phyloP scores from a whole-genome alignment of 2,888 invertebrate genomes.

The Odontocolon sp. region DNA sequence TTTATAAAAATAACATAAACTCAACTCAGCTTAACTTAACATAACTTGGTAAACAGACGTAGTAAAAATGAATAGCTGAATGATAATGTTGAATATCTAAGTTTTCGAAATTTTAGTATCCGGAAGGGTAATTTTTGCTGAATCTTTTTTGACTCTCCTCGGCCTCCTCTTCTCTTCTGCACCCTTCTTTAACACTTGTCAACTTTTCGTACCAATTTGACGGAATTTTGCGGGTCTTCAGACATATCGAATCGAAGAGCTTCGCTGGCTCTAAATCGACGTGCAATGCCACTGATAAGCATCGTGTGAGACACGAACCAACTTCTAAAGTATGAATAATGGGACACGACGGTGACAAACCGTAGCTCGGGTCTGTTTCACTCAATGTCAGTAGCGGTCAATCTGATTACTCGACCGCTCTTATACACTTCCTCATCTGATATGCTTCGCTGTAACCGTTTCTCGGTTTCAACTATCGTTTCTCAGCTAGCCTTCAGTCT shows the following conservation, averaged over 20 bases:
- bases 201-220: too few relatives aligned
- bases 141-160: background rate
- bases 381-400: constrained; percentile 51
- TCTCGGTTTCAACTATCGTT: background rate
- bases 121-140: too few relatives aligned
- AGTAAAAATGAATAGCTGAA: too few relatives aligned
- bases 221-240: constrained; percentile 41
- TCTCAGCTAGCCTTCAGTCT: background rate
- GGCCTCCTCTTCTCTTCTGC: background rate
- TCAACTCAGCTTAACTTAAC: too few relatives aligned
- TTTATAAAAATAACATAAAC: too few relatives aligned
- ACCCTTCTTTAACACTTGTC: background rate
- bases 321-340: constrained; percentile 55
- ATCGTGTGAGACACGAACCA: constrained; percentile 44
- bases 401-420: constrained; percentile 41
- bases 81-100: too few relatives aligned
- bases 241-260: constrained; percentile 47
- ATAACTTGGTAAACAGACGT: too few relatives aligned
- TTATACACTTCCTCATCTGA: constrained; percentile 2
- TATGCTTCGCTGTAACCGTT: background rate
- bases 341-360: constrained; percentile 40
- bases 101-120: constrained; percentile 14
- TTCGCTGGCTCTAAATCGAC: constrained; percentile 43
- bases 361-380: constrained; percentile 37
- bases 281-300: constrained; percentile 52